These are phyloP conservation scores for Schizaphis graminum DNA, from an alignment of 2,888 invertebrate genomes.

Conservation along the genomic window DNA sequence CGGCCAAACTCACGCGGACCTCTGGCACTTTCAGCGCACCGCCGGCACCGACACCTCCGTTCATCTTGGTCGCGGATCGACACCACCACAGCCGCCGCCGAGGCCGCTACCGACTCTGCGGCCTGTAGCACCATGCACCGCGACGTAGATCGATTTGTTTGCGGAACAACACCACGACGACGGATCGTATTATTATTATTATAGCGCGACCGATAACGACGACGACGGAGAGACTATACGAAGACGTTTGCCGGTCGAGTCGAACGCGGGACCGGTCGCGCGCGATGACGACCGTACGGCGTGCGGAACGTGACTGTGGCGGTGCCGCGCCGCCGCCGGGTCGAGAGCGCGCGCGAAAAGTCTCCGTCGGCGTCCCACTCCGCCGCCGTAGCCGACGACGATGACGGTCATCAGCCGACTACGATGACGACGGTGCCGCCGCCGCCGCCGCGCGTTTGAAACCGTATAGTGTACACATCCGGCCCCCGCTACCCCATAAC, in stretches of 20 bases:
- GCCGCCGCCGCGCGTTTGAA: background rate
- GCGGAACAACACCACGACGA: background rate
- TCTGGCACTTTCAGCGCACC: conserved; percentile 53
- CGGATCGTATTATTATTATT: background rate
- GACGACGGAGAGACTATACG: background rate
- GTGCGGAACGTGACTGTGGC: conserved; percentile 58
- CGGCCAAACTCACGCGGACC: conserved; percentile 54
- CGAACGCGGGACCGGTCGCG: conserved; percentile 28
- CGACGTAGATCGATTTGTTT: background rate
- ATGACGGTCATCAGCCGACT: background rate
- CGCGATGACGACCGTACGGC: conserved; percentile 46
- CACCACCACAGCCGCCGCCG: conserved; percentile 22
- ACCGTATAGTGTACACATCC: background rate
- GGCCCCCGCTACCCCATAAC: background rate
- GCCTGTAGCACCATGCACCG: conserved; percentile 5
- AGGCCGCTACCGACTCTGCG: conserved; percentile 3
- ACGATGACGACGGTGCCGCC: background rate
- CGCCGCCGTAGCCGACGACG: background rate
- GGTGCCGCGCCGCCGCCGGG: conserved; percentile 36
- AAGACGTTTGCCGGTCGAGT: background rate
- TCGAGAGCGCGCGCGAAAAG: conserved; percentile 55
- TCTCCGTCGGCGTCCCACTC: conserved; percentile 38
- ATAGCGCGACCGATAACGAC: background rate
- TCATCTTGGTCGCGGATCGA: conserved; percentile 22
- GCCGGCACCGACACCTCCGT: background rate